These are phyloP conservation scores for Amazona guildingii DNA, from an alignment of 2,113 vertebrate species.

Conservation along the genomic window DNA sequence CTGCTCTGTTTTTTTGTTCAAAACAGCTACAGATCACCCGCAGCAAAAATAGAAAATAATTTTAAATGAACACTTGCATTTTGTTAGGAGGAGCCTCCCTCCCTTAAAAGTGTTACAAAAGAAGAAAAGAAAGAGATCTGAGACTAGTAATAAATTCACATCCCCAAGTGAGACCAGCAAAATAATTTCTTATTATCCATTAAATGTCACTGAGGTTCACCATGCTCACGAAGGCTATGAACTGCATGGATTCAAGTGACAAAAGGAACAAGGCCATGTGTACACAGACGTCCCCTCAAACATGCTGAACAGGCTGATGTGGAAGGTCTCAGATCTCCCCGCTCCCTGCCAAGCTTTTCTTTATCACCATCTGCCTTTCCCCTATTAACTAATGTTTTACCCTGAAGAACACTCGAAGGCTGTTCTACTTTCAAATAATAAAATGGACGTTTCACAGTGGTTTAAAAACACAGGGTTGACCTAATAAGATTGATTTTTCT, in stretches of 20 bases:
- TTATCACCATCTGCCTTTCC: slow-evolving; percentile 33
- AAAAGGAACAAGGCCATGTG: slow-evolving; percentile 27
- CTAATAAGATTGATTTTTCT: not conserved
- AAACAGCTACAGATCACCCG: not conserved
- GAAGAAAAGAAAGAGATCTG: slow-evolving; percentile 19
- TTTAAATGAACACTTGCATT: not conserved
- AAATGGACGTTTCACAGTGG: not conserved
- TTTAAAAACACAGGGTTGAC: not conserved
- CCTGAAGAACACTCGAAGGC: slow-evolving; percentile 7
- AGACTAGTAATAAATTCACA: slow-evolving; percentile 24
- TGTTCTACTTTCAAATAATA: slow-evolving; percentile 22
- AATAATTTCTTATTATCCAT: slow-evolving; percentile 38
- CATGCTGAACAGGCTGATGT: not conserved
- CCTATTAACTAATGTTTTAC: slow-evolving; percentile 3
- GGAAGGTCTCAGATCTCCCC: slow-evolving; percentile 28
- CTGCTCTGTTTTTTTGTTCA: not conserved
- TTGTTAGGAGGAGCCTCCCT: not conserved
- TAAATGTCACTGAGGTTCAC: not conserved
- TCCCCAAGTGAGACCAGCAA: slow-evolving; percentile 1
- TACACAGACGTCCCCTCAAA: not conserved
- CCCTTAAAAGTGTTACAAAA: not conserved
- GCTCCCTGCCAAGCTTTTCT: slow-evolving; percentile 46
- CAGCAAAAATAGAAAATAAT: not conserved
- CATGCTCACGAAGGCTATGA: not conserved
- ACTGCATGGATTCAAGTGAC: not conserved